These are phyloP conservation scores for Noctua janthe DNA, from an alignment of 2,888 invertebrate species.

Conservation along the genomic window DNA sequence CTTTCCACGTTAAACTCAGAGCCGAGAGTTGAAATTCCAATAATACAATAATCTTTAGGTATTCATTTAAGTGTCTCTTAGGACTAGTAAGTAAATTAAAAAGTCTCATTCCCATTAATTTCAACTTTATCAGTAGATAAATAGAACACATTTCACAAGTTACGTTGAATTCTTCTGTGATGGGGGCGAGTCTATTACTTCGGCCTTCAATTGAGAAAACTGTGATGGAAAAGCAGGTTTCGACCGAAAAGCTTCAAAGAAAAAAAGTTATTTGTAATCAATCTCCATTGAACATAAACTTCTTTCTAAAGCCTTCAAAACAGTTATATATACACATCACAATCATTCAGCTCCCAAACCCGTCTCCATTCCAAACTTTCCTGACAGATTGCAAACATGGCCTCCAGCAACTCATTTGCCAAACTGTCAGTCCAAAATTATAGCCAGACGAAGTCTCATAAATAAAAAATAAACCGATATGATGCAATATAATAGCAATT, in stretches of 20 bases:
- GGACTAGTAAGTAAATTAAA: not conserved
- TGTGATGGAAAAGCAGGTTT: not conserved
- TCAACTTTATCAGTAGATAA: not conserved
- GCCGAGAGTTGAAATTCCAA: not conserved
- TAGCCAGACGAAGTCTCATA: slow-evolving; percentile 24
- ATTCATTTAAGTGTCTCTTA: not conserved
- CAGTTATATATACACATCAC: slow-evolving; percentile 36
- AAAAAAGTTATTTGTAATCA: not conserved
- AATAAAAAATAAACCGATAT: slow-evolving; percentile 60
- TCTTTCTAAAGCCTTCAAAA: not conserved
- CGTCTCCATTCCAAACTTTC: slow-evolving; percentile 25
- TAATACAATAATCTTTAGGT: not conserved
- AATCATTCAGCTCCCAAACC: slow-evolving; percentile 4
- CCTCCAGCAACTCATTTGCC: slow-evolving; percentile 48
- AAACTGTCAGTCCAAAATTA: slow-evolving; percentile 55
- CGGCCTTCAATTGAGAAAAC: not conserved
- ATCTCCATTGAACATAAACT: not conserved
- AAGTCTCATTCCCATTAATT: not conserved
- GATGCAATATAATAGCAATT: slow-evolving; percentile 66
- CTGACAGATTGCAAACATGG: slow-evolving; percentile 29
- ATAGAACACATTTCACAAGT: not conserved
- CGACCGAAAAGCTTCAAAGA: not conserved
- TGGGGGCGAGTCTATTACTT: not conserved
- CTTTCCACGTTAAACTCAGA: not conserved
- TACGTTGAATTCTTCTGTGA: not conserved